Evolutionary conservation across 2,113 vertebrate species (phyloP).

Genomic region (Rafetus swinhoei): DNA sequence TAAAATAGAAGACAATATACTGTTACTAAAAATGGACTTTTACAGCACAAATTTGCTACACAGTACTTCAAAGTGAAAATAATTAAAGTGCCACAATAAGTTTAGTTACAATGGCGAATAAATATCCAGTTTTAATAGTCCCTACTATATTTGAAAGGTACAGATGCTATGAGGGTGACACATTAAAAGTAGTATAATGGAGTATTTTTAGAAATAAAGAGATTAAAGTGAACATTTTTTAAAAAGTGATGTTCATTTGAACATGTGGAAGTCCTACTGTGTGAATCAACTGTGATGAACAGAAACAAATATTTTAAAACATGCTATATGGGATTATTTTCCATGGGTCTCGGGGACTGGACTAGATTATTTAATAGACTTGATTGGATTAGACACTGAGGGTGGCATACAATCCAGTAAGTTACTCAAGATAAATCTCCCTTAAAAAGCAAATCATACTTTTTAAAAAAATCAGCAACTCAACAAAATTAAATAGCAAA

Average conservation of each 20-base stretch:
- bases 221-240: background rate
- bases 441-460: background rate
- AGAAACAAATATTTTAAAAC: background rate
- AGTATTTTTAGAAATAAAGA: background rate
- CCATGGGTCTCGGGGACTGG: background rate
- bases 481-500: background rate
- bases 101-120: background rate
- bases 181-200: background rate
- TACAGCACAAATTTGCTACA: background rate
- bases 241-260: background rate
- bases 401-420: background rate
- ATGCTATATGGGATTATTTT: background rate
- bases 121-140: background rate
- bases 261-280: background rate
- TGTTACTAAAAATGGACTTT: background rate
- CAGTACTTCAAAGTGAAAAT: background rate
- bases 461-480: background rate
- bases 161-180: background rate
- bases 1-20: background rate
- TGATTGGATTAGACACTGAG: background rate
- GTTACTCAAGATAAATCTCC: background rate
- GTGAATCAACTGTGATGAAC: background rate
- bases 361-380: background rate
- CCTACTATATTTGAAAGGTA: background rate
- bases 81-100: background rate